Evolutionary conservation across 2,797 vertebrate genomes (phyloP).

Genomic region (Meriones psammophilus): DNA sequence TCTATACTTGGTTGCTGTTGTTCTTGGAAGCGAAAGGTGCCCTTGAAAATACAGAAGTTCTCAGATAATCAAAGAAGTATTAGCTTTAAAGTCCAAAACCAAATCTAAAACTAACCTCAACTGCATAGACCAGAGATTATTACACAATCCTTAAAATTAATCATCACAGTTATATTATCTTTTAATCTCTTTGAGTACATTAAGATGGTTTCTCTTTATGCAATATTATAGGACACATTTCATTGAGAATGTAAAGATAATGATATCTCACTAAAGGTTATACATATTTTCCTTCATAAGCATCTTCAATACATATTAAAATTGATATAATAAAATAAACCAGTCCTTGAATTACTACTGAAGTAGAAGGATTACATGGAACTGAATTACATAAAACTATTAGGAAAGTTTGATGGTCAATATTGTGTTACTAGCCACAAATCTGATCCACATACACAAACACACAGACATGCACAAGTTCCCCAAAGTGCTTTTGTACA

Average conservation of each 20-base stretch:
- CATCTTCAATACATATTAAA: not conserved
- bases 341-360: not conserved
- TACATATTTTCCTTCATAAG: not conserved
- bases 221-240: conserved; percentile 14
- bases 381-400: not conserved
- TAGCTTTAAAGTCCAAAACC: not conserved
- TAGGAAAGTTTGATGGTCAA: not conserved
- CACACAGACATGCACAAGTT: not conserved
- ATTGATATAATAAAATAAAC: conserved; percentile 8
- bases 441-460: not conserved
- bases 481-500: not conserved
- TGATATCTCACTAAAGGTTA: not conserved
- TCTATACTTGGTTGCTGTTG: not conserved
- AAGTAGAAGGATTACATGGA: not conserved
- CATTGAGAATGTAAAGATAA: not conserved
- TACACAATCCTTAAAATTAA: not conserved
- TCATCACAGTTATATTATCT: not conserved
- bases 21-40: not conserved
- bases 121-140: not conserved
- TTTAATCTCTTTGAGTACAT: not conserved
- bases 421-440: not conserved
- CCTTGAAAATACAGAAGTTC: not conserved
- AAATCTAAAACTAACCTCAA: not conserved
- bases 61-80: not conserved
- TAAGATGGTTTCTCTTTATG: not conserved